phyloP scores from a whole-genome alignment of 2,797 vertebrate genomes.

The Lagodon rhomboides region DNA sequence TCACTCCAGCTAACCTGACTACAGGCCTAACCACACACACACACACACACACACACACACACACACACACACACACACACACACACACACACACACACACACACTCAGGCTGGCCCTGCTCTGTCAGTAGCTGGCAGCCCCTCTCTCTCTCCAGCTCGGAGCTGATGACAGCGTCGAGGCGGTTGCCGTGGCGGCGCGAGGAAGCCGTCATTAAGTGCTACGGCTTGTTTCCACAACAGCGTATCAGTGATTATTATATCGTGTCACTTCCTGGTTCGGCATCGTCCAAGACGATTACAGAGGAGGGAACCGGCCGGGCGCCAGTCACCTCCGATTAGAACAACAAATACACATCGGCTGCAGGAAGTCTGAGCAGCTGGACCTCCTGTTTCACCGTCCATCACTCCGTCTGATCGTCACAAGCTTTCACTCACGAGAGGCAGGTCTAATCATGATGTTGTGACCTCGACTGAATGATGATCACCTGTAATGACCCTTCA shows the following conservation, averaged over 20 bases:
- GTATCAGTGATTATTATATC: conserved; percentile 39
- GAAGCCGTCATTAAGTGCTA: conserved; percentile 34
- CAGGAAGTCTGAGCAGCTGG: conserved; percentile 34
- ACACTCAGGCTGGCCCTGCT: conserved; percentile 45
- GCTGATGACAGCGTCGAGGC: conserved; percentile 49
- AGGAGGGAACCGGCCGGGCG: conserved; percentile 13
- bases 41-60: not conserved
- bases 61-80: conserved; percentile 20
- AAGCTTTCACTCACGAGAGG: too few species aligned
- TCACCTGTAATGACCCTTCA: too few species aligned
- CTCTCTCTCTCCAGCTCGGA: not conserved
- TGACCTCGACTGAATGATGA: too few species aligned
- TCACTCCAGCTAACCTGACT: not conserved
- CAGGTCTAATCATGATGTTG: too few species aligned
- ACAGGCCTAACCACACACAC: not conserved
- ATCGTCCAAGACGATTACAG: conserved; percentile 33
- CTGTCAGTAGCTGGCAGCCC: conserved; percentile 45
- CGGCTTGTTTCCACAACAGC: conserved; percentile 69
- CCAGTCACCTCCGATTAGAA: conserved; percentile 15
- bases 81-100: conserved; percentile 7
- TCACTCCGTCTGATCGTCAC: not conserved
- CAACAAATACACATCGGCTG: conserved; percentile 45
- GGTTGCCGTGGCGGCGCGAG: conserved; percentile 32
- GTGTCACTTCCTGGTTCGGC: conserved; percentile 65
- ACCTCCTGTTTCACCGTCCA: conserved; percentile 21